Percentiles rank a stretch among this genome's conserved stretches.
Conservation (phyloP, 2,797 vertebrate genomes). For the Momotus momota region DNA sequence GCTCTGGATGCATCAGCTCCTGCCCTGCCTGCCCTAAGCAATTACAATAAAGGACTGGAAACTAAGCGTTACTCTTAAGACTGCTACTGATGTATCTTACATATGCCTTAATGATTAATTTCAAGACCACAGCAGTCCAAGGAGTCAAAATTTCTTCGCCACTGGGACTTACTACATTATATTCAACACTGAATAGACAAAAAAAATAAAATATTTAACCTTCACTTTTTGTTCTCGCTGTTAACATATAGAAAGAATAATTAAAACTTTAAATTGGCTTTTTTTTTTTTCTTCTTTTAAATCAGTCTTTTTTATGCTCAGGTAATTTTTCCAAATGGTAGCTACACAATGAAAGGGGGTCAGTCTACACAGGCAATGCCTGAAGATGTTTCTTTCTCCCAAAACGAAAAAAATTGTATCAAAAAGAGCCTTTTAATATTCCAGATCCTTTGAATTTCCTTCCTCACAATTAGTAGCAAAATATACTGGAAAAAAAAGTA, state of each 20-base stretch:
- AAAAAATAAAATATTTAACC: not conserved
- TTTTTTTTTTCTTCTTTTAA: not conserved
- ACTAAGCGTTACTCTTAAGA: slow-evolving; percentile 21
- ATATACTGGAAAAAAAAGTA: not conserved
- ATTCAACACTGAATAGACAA: slow-evolving; percentile 28
- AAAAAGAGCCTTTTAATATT: slow-evolving; percentile 22
- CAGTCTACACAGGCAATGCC: slow-evolving; percentile 7
- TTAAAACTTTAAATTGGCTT: not conserved
- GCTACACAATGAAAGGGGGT: not conserved
- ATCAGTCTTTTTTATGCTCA: not conserved
- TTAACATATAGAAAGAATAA: slow-evolving; percentile 45
- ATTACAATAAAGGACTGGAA: not conserved
- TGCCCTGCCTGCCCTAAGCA: not conserved
- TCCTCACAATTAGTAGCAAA: slow-evolving; percentile 38
- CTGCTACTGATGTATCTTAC: slow-evolving; percentile 21
- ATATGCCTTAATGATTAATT: slow-evolving; percentile 23
- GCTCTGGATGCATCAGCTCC: not conserved
- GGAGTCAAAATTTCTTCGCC: slow-evolving; percentile 28
- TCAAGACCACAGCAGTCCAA: slow-evolving; percentile 22
- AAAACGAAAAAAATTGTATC: not conserved
- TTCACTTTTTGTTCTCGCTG: not conserved
- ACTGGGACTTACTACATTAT: slow-evolving; percentile 21
- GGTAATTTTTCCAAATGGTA: not conserved
- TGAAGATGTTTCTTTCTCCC: not conserved
- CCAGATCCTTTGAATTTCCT: slow-evolving; percentile 15